Conservation (phyloP, 2,797 vertebrate genomes). For the Smutsia temminckii region DNA sequence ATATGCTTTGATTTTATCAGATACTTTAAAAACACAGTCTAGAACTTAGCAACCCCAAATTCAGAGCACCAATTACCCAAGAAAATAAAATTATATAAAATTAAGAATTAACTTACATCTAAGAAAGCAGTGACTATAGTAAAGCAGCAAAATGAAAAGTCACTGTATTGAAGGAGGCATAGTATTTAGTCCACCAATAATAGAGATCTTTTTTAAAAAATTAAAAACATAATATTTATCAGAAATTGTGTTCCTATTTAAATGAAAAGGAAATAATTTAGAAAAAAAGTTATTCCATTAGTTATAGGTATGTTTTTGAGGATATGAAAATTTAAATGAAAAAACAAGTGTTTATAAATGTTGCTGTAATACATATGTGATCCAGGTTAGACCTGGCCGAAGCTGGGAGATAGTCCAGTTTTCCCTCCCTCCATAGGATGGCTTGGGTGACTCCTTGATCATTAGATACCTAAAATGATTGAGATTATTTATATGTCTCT, state of each 20-base stretch:
- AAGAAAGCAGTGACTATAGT: not conserved
- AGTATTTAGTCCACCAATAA: not conserved
- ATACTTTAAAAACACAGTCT: slow-evolving; percentile 48
- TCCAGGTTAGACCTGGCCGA: not conserved
- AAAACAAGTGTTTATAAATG: not conserved
- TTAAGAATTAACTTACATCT: not conserved
- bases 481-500: not conserved
- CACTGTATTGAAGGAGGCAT: not conserved
- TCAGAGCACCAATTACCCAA: not conserved
- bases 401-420: not conserved
- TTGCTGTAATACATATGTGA: not conserved
- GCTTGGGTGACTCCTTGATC: not conserved
- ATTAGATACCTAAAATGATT: not conserved
- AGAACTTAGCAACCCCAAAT: not conserved
- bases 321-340: slow-evolving; percentile 2
- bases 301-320: not conserved
- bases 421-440: not conserved
- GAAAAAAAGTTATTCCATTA: not conserved
- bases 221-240: not conserved
- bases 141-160: not conserved
- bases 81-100: not conserved
- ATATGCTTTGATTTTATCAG: slow-evolving; percentile 41
- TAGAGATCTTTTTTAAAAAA: not conserved
- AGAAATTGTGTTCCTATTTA: slow-evolving; percentile 17
- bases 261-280: slow-evolving; percentile 21